phyloP scores from a whole-genome alignment of 2,113 vertebrate genomes.

The Halichoeres trimaculatus region DNA sequence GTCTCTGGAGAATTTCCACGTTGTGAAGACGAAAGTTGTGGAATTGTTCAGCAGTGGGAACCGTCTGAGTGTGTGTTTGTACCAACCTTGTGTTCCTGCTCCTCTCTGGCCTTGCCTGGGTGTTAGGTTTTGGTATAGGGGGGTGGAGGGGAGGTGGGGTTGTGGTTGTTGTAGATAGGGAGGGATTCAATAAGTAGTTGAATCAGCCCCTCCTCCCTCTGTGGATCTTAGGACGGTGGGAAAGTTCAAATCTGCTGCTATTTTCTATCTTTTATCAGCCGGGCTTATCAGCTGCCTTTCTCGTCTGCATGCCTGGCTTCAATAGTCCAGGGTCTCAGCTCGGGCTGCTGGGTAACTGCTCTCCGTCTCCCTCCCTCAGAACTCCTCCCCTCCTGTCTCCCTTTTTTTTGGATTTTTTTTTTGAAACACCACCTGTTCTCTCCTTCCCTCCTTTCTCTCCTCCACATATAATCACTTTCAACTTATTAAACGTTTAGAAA shows the following conservation, averaged over 20 bases:
- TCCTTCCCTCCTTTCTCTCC: slow-evolving; percentile 6
- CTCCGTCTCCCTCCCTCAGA: slow-evolving; percentile 40
- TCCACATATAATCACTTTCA: neutral
- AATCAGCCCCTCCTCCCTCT: slow-evolving; percentile 60
- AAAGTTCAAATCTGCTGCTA: slow-evolving; percentile 98
- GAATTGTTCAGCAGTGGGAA: slow-evolving; percentile 15
- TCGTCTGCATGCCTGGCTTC: slow-evolving; percentile 88
- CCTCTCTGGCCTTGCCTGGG: slow-evolving; percentile 64
- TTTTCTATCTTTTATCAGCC: slow-evolving; percentile 92
- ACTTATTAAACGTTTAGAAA: neutral
- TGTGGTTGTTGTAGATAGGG: slow-evolving; percentile 62
- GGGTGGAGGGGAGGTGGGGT: neutral
- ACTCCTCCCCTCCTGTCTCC: slow-evolving; percentile 19
- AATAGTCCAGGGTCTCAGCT: slow-evolving; percentile 88
- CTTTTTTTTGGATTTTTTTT: slow-evolving; percentile 2
- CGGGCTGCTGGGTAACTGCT: slow-evolving; percentile 75
- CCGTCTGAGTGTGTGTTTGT: slow-evolving; percentile 8
- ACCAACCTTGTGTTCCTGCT: slow-evolving; percentile 34
- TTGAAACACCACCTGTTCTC: slow-evolving; percentile 55
- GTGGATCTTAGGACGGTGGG: slow-evolving; percentile 87
- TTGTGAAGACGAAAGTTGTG: neutral
- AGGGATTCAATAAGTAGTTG: slow-evolving; percentile 72
- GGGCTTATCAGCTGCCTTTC: slow-evolving; percentile 90
- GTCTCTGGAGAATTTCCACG: slow-evolving; percentile 1
- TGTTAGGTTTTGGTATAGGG: slow-evolving; percentile 36